Evolutionary conservation across 1,140 invertebrate genomes (phyloP).

Genomic region (Pogonomyrmex californicus): DNA sequence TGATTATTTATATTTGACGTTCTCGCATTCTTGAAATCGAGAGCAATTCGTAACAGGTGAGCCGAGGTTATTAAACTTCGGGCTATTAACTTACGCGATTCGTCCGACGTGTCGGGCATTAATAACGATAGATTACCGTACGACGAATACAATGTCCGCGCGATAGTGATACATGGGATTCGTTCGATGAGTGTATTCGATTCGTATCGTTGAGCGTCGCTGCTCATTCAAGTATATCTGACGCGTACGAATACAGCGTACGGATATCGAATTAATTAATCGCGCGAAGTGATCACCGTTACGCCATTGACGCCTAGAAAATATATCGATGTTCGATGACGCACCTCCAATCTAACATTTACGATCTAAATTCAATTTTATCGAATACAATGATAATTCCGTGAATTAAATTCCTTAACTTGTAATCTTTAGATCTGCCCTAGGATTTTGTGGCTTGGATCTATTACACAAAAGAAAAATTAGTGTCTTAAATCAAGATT

Average conservation of each 20-base stretch:
- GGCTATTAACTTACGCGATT: conserved; percentile 30
- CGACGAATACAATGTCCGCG: background rate
- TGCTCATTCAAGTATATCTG: conserved; percentile 39
- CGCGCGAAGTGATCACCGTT: conserved; percentile 47
- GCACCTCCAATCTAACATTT: background rate
- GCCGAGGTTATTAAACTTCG: conserved; percentile 62
- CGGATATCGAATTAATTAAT: conserved; percentile 38
- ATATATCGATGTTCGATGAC: background rate
- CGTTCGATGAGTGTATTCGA: conserved; percentile 23
- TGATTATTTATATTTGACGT: too few relatives aligned
- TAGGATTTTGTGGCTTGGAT: background rate
- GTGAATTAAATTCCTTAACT: background rate
- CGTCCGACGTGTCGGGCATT: conserved; percentile 48
- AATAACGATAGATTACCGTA: conserved; percentile 51
- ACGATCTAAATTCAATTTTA: background rate
- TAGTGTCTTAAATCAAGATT: background rate
- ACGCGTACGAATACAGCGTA: background rate
- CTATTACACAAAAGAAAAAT: background rate
- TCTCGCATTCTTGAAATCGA: conserved; percentile 21
- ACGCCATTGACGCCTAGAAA: conserved; percentile 15
- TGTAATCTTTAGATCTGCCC: conserved; percentile 4
- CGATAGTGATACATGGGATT: conserved; percentile 9
- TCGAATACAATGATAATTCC: background rate
- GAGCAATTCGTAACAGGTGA: conserved; percentile 46
- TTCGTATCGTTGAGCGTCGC: conserved; percentile 45